Evolutionary conservation across 35 echinoderm and acorn worm species (phyloP), one percentile per base, ranked within the genome.

Genomic region (Ophiothrix spiculata): DNA sequence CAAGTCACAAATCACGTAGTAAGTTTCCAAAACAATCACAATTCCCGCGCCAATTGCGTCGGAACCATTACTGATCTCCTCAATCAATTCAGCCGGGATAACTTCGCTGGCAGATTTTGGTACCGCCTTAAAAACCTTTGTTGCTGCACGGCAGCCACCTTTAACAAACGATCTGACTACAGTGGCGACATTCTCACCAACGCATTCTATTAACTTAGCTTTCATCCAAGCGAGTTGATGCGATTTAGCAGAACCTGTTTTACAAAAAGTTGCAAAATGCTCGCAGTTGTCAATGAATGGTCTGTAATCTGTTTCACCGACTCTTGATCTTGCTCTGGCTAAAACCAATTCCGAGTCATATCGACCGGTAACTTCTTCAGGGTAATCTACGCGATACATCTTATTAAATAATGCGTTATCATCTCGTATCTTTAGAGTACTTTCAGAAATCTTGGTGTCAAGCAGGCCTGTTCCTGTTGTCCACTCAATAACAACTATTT

Each of bases 191-290:
- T 32, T 37, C 15, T 64, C 36, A 33, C 35, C 33, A 0, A 63
- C 29, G 39, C 32, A 36, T 64, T 84, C 81, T 33, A 33, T 84
- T 1, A 60, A 28, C 32, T 74, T 84, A 31, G 14, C 32, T 4
- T 69, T 64, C 42, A 84, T 16, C 81, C 81, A 84, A 2, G 36
- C 35, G 19, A 63, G 13, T 37, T 84, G 81, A 31, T 36, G 63
- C 11, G 32, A 64, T 37, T 84, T 33, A 21, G 81, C 46, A 34
- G 63, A 33, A 0, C 89, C 89, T n/a, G 82, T 90, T 32, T 85
- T 85, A 37, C 89, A 90, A 40, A 56, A 85, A 16, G 81, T 84
- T 21, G 88, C 88, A 64, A 90, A 90, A 31, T 75, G 33, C 29
- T 91, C 89, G 60, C 89, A 91, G 74, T 91, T 91, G 38, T 90